phyloP scores from a whole-genome alignment of 2,888 invertebrate species.

The Syritta pipiens region DNA sequence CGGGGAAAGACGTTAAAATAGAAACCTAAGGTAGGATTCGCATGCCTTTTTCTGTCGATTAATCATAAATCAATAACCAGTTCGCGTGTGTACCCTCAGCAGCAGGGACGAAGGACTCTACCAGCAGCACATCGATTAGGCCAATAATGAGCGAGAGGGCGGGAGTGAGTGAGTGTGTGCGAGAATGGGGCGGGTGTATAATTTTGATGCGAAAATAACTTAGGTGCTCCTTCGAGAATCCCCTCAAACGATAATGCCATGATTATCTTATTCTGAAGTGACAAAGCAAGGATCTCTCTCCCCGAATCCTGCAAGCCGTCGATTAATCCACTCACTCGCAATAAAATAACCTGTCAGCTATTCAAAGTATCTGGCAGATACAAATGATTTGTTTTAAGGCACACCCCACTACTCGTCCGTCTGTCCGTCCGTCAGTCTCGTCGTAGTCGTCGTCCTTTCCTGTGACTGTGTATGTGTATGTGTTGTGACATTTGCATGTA shows the following conservation, averaged over 20 bases:
- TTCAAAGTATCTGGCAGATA: no score
- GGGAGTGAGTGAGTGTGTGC: no score
- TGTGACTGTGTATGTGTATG: no score
- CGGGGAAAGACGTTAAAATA: conserved; percentile 26
- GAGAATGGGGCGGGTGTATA: no score
- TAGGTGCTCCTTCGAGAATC: conserved; percentile 8
- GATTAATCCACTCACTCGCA: no score
- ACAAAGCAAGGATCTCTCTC: not conserved
- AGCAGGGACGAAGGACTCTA: conserved; percentile 1
- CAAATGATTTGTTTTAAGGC: not conserved
- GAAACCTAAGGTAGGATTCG: conserved; percentile 25
- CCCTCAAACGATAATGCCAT: not conserved
- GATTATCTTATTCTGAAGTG: not conserved
- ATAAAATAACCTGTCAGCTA: no score
- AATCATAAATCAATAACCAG: conserved; percentile 49
- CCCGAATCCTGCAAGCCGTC: no score
- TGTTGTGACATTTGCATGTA: conserved; percentile 24
- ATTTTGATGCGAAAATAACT: conserved; percentile 40
- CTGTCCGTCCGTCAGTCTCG: no score
- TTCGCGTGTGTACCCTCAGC: conserved; percentile 31
- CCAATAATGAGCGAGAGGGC: conserved; percentile 2
- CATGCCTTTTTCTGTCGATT: conserved; percentile 30
- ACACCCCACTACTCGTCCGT: no score
- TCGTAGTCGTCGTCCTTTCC: no score
- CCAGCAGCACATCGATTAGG: conserved; percentile 26